Evolutionary conservation across 2,888 invertebrate species (phyloP), one percentile per base, ranked within the genome.

Genomic region (Heliconius erato): DNA sequence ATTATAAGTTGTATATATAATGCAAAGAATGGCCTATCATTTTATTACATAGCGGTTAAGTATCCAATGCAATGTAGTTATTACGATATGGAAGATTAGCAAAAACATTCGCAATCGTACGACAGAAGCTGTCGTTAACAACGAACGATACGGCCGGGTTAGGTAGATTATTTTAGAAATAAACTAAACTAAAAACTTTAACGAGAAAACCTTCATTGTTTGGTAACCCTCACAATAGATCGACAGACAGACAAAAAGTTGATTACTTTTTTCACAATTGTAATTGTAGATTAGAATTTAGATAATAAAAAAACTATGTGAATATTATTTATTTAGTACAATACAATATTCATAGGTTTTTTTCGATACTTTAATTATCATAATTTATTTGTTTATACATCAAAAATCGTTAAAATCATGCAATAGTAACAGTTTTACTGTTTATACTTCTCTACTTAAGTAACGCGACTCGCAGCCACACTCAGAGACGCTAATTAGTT

Each of bases 21-120:
- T 32, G 32, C 32, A 32, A 32, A 32, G 59, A 59, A 59, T 76
- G 35, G 35, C 32, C 23, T 63, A 44, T 59, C 74, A 76, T 59
- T 76, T 76, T 54, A 76, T 76, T 76, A 76, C 26, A 63, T 26
- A 63, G 63, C 40, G 76, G 76, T 76, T 63, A 76, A 76, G 76
- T 76, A n/a, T 63, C 40, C 76, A 63, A 76, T 63, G 76, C 76
- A 63, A 76, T 76, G 40, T 76, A 76, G 59, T 19, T 74, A 74
- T 76, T 63, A 76, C 63, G 76, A 40, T 76, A 76, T 63, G 19
- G 72, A 72, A 72, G 72, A 72, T 72, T 72, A 72, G 44, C 72
- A 72, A 72, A 49, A 72, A 49, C 72, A 72, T 44, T 49, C 72
- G 72, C 44, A 72, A 28, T 26, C 72, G 16, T 72, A 72, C 44